These are phyloP conservation scores for Dolichomitus sp. DNA, from an alignment of 2,888 invertebrate species.

Conservation along the genomic window DNA sequence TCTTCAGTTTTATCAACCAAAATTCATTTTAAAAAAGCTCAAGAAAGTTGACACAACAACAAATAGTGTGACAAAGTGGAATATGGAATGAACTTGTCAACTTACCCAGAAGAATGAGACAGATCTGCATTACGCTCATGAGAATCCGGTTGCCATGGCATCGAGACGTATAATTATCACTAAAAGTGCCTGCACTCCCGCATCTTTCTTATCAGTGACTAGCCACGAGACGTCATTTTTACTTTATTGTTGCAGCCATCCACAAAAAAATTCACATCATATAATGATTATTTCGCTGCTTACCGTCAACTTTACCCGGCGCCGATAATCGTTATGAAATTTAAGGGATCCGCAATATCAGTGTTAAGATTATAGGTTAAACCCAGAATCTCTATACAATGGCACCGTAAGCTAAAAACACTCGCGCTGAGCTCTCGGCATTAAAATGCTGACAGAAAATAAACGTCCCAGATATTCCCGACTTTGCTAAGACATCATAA, in stretches of 20 bases:
- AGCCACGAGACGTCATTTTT: background rate
- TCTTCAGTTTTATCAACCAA: background rate
- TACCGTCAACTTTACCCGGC: background rate
- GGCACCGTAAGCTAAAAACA: background rate
- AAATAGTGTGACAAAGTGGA: too few species aligned
- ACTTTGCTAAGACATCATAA: background rate
- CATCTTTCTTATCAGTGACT: slow-evolving; percentile 7
- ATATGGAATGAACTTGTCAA: slow-evolving; percentile 76
- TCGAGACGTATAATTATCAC: background rate
- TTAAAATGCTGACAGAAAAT: too few species aligned
- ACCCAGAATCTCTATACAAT: background rate
- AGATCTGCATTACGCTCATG: background rate
- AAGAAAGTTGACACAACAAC: background rate
- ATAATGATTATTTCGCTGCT: background rate
- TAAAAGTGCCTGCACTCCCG: background rate
- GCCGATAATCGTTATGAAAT: background rate
- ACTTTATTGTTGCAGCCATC: background rate
- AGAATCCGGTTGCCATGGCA: background rate
- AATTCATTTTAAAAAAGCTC: background rate
- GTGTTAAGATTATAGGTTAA: slow-evolving; percentile 1
- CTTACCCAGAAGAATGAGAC: background rate
- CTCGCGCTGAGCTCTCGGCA: too few species aligned
- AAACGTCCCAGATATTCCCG: background rate
- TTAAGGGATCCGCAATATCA: background rate
- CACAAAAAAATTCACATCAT: background rate